Percentiles rank a stretch among this genome's conserved stretches.
phyloP scores from a whole-genome alignment of 2,888 invertebrate genomes.

The Andrena marginata region DNA sequence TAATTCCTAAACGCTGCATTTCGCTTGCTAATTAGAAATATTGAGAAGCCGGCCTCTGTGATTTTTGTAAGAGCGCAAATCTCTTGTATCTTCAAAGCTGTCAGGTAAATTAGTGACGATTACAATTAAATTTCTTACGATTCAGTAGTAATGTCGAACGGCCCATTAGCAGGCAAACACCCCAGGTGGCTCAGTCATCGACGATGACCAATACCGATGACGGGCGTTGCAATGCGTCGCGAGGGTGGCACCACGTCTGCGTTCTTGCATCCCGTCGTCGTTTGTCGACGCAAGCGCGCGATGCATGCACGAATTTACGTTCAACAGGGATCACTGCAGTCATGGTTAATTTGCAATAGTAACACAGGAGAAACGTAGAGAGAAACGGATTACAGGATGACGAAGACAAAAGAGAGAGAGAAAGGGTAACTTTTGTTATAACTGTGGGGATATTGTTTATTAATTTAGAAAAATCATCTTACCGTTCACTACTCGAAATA shows the following conservation, averaged over 20 bases:
- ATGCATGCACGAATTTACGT: slow-evolving; percentile 76
- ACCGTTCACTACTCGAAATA: too few relatives aligned
- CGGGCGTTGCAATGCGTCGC: slow-evolving; percentile 60
- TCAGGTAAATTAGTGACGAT: not conserved
- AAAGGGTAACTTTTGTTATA: not conserved
- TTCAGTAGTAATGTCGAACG: slow-evolving; percentile 1
- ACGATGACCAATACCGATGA: slow-evolving; percentile 63
- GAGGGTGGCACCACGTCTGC: slow-evolving; percentile 71
- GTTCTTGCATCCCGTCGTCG: slow-evolving; percentile 69
- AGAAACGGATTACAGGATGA: not conserved
- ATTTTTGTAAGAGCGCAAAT: too few relatives aligned
- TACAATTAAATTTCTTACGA: not conserved
- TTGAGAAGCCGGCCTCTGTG: too few relatives aligned
- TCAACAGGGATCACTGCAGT: slow-evolving; percentile 76
- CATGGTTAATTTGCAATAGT: slow-evolving; percentile 75
- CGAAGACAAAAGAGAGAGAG: slow-evolving; percentile 1
- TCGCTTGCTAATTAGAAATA: too few relatives aligned
- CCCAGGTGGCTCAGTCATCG: slow-evolving; percentile 46
- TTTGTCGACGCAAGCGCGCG: slow-evolving; percentile 72
- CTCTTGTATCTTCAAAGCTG: not conserved
- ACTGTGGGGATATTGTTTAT: too few relatives aligned
- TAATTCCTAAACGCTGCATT: too few relatives aligned
- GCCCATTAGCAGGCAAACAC: slow-evolving; percentile 10
- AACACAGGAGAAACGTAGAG: slow-evolving; percentile 44
- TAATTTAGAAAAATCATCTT: too few relatives aligned